Evolutionary conservation across 2,888 invertebrate species (phyloP), one percentile per base, ranked within the genome.

Genomic region (Oxystoma pomonae): DNA sequence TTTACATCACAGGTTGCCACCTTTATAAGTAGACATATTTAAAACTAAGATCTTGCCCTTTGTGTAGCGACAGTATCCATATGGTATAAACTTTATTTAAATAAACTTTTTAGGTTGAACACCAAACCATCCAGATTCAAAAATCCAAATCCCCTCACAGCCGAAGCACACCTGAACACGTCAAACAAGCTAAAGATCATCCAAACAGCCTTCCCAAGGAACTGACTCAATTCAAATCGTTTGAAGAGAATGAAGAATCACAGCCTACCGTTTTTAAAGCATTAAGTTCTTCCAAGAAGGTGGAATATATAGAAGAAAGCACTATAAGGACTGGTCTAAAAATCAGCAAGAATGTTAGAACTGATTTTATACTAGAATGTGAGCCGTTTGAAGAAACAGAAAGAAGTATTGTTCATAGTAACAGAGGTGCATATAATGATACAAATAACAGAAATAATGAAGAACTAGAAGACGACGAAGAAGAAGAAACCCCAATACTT

Each of bases 101-200:
- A n/a, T n/a, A n/a, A n/a, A 35, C 12, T 35, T 35, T 35, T 35
- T 35, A 35, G 35, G 35, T 67, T n/a, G 94, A 94, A 80, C 93
- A 92, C 76, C 94, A 94, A 80, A 91, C 91, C 0, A 87, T 89
- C 17, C 92, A 93, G 81, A 90, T 92, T 70, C 88, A 90, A 75
- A 86, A 87, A 74, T 85, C 86, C 1, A 83, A 69, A 79, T 67
- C n/a, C 55, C 17, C 59, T 57, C 0, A 57, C 60, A 17, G 52
- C 57, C 1, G 22, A 52, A 56, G 35, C 57, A 50, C 65, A 65
- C 35, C 53, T 58, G 3, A 58, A 58, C 35, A 56, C 52, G 21
- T 62, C 22, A 66, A 59, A 59, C 5, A 21, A 20, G 20, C 59
- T 12, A 35, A 35, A 35, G 35, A 59, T 53, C 57, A 12, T 53